Base-by-base conservation (phyloP, 2,797 vertebrate genomes). In the Hipposideros larvatus region DNA sequence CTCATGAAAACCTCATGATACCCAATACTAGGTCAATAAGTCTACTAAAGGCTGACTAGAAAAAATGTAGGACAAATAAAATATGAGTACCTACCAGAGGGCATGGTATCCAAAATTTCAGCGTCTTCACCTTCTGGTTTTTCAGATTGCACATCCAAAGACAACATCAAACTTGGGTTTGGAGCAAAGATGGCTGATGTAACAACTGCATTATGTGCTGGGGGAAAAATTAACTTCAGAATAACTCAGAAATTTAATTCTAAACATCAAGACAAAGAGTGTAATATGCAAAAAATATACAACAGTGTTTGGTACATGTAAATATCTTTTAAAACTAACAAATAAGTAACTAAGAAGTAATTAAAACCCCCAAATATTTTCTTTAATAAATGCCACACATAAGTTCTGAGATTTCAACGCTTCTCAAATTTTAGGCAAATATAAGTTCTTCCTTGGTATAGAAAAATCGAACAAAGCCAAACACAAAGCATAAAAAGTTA, bases 201-300 rank as follows among this genome's bases (percentile, higher is more conserved):
- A 97, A 99, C 99, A 66, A 99, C 99, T 15, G 99, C 99, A 70
- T 99, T 99, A 98, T 99, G 99, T 4, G 99, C 99, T 99, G 75
- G 95, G 89, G 92, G 96, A 97, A 97, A 93, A 97, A 22, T 9
- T 95, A 89, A 66, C 91, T 96, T 93, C 63, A 97, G 93, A 48
- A 90, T 95, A 90, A 96, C 22, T 79, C 24, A 68, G 55, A 97
- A 84, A 91, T 79, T 84, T 66, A 70, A 87, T 90, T 94, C 19
- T 75, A 93, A 90, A 57, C 53, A 83, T 75, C 41, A 96, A 89
- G 31, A 80, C 31, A 95, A 85, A 68, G 68, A 66, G 10, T 31
- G 28, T 41, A 79, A 71, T 59, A 91, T 51, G 5, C 43, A 94
- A 96, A 88, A 82, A 79, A 63, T 37, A 82, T 22, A 73, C 5